Evolutionary conservation across 2,888 invertebrate species (phyloP).

Genomic region (Cataglyphis rosenhaueri): DNA sequence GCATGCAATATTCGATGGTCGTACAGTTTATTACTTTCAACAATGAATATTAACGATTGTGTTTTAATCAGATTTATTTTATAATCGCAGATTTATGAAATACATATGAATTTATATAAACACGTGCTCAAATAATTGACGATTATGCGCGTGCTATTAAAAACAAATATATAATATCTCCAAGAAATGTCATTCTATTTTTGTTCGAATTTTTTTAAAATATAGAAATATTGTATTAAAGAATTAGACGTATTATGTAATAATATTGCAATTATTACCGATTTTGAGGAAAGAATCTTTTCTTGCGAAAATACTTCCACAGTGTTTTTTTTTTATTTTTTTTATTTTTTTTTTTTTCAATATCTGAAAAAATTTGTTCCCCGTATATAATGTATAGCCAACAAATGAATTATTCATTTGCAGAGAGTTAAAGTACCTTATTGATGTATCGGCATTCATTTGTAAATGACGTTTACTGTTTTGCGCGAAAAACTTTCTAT

Average conservation of each 20-base stretch:
- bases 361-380: slow-evolving; percentile 18
- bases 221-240: background rate
- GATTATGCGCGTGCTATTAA: background rate
- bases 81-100: slow-evolving; percentile 36
- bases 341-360: background rate
- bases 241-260: background rate
- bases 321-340: background rate
- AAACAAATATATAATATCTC: background rate
- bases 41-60: slow-evolving; percentile 35
- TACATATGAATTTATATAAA: background rate
- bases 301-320: background rate
- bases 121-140: background rate
- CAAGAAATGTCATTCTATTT: background rate
- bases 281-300: background rate
- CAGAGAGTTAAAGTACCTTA: background rate
- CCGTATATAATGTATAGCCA: slow-evolving; percentile 7
- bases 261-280: background rate
- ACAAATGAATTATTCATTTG: slow-evolving; percentile 30
- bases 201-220: background rate
- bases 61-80: slow-evolving; percentile 35
- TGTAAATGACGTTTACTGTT: slow-evolving; percentile 12
- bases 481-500: slow-evolving; percentile 14
- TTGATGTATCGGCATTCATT: slow-evolving; percentile 15
- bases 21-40: slow-evolving; percentile 25
- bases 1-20: background rate